Conservation (phyloP, 2,888 invertebrate genomes). For the Trissonchulus latispiculum region DNA sequence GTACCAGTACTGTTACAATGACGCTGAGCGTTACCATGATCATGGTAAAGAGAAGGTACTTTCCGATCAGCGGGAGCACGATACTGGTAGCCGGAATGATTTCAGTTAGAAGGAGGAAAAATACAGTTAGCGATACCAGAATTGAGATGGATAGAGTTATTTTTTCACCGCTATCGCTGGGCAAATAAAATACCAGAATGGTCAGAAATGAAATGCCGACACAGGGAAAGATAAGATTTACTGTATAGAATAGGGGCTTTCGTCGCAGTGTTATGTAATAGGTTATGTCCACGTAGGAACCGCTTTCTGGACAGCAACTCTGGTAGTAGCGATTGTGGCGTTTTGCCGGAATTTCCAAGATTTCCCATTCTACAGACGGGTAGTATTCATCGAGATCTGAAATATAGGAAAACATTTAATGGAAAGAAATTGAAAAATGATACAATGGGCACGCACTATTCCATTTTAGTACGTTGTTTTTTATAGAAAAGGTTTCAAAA, state of each 20-base stretch:
- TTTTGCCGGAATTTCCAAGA: background rate
- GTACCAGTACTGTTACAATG: constrained; percentile 52
- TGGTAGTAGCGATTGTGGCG: background rate
- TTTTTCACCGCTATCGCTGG: constrained; percentile 94
- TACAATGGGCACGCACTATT: too few relatives aligned
- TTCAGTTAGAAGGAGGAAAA: constrained; percentile 91
- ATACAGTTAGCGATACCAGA: constrained; percentile 92
- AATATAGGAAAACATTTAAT: too few relatives aligned
- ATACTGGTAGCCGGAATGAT: constrained; percentile 92
- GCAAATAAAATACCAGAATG: constrained; percentile 80
- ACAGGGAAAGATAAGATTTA: constrained; percentile 26
- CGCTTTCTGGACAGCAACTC: background rate
- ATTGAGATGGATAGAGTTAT: constrained; percentile 95
- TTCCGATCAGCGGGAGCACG: constrained; percentile 49
- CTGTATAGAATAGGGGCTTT: constrained; percentile 49
- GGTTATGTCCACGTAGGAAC: background rate
- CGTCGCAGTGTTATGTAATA: constrained; percentile 47
- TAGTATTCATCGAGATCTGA: background rate
- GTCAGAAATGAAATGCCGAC: constrained; percentile 45
- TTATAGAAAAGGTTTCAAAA: too few relatives aligned
- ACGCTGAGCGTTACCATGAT: constrained; percentile 72
- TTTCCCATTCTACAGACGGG: background rate
- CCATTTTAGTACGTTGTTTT: too few relatives aligned
- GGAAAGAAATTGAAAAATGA: too few relatives aligned
- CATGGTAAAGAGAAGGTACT: background rate